Conservation (phyloP, 1,140 invertebrate genomes). For the Nomia melanderi region DNA sequence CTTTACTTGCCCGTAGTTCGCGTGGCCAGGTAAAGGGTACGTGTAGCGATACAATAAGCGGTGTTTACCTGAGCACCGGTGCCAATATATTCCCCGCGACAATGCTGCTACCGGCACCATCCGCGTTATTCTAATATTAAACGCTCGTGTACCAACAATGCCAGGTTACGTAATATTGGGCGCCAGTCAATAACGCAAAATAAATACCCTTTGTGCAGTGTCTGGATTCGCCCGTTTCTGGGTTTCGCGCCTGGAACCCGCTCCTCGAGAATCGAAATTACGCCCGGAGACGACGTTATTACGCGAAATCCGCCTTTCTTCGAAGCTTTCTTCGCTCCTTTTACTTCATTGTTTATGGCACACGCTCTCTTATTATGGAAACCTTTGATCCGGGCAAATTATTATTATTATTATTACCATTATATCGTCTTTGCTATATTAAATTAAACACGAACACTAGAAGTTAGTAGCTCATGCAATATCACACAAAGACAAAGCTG, state of each 20-base stretch:
- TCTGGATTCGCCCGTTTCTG: not conserved
- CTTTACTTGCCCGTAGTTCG: no score
- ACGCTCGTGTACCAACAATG: conserved; percentile 44
- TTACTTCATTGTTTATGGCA: no score
- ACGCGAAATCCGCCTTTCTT: no score
- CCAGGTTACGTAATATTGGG: conserved; percentile 50
- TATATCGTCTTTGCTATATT: no score
- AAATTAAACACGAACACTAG: no score
- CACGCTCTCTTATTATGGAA: no score
- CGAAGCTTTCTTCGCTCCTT: no score
- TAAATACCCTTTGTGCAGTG: conserved; percentile 51
- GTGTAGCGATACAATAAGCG: conserved; percentile 38
- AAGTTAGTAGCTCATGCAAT: no score
- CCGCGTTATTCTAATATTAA: conserved; percentile 51
- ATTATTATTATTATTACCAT: no score
- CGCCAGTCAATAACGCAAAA: conserved; percentile 54
- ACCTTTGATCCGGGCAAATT: no score
- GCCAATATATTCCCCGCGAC: conserved; percentile 41
- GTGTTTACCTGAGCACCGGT: conserved; percentile 30
- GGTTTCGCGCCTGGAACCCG: not conserved
- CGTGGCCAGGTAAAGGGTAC: no score
- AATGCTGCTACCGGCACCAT: conserved; percentile 48
- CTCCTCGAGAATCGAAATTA: not conserved
- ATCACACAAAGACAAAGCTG: no score
- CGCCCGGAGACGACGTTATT: not conserved